Evolutionary conservation across 2,113 vertebrate genomes (phyloP).

Genomic region (Galeopterus variegatus): DNA sequence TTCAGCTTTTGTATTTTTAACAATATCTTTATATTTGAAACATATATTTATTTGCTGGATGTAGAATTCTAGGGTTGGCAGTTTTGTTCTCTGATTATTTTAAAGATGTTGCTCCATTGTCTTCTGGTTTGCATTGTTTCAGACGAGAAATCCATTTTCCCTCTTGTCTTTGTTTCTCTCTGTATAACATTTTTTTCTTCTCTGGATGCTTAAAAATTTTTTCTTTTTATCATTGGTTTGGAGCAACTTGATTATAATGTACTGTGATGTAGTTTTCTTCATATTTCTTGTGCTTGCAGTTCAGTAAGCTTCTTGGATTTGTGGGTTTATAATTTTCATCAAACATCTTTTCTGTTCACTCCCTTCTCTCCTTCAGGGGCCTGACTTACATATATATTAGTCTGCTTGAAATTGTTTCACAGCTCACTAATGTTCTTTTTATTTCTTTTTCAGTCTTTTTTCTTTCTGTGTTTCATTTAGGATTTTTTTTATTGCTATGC

Average conservation of each 20-base stretch:
- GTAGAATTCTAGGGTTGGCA: slow-evolving; percentile 21
- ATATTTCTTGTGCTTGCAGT: neutral
- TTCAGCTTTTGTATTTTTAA: slow-evolving; percentile 52
- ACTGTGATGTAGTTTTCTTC: neutral
- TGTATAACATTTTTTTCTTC: neutral
- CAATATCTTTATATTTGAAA: slow-evolving; percentile 49
- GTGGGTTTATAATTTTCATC: neutral
- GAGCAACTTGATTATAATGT: slow-evolving; percentile 20
- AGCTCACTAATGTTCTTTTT: neutral
- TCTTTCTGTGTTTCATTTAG: neutral
- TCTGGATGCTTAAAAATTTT: neutral
- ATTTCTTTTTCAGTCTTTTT: neutral
- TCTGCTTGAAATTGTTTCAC: slow-evolving; percentile 1
- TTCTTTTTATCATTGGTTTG: neutral
- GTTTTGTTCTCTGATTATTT: slow-evolving; percentile 25
- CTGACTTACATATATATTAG: neutral
- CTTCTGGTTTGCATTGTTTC: neutral
- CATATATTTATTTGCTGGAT: slow-evolving; percentile 2
- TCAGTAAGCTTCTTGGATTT: slow-evolving; percentile 9
- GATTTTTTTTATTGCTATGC: neutral
- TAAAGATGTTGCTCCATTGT: neutral
- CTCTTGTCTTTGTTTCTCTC: neutral
- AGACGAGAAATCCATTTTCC: neutral
- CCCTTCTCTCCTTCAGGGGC: neutral
- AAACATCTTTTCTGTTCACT: neutral